phyloP scores from a whole-genome alignment of 2,797 vertebrate genomes.

The Kryptopterus vitreolus region DNA sequence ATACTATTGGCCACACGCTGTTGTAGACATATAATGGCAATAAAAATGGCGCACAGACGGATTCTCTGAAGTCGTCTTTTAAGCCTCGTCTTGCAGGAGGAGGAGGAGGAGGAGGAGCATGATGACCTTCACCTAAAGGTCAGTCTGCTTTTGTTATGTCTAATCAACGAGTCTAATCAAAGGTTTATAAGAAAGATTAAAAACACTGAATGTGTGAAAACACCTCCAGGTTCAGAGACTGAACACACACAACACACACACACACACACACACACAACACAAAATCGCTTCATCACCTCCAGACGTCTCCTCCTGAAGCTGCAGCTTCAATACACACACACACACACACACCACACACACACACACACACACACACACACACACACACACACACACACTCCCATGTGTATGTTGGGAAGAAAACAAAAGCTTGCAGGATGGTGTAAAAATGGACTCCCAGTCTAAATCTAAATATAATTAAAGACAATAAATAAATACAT shows the following conservation, averaged over 20 bases:
- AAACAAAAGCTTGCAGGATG: too few species aligned
- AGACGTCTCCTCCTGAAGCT: constrained; percentile 24
- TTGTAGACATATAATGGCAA: too few species aligned
- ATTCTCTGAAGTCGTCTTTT: constrained; percentile 6
- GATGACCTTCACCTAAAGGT: constrained; percentile 33
- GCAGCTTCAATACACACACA: constrained; percentile 2
- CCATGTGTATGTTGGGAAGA: too few species aligned
- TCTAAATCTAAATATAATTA: too few species aligned
- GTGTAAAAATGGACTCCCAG: too few species aligned
- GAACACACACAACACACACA: constrained; percentile 38
- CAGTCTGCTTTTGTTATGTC: constrained; percentile 27
- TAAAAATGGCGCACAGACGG: too few species aligned
- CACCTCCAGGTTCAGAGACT: constrained; percentile 31
- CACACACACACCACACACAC: constrained; percentile 30
- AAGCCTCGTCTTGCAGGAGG: constrained; percentile 1
- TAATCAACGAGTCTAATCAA: not conserved
- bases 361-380: not conserved
- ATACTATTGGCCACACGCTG: not conserved
- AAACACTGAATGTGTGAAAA: constrained; percentile 14
- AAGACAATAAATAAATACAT: too few species aligned
- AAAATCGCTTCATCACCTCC: constrained; percentile 26
- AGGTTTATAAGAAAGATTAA: constrained; percentile 22
- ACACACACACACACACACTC: too few species aligned
- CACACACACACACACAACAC: constrained; percentile 38
- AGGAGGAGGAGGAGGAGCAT: not conserved